These are phyloP conservation scores for Beaufortia kweichowensis DNA, from an alignment of 2,113 vertebrate genomes.

Conservation along the genomic window DNA sequence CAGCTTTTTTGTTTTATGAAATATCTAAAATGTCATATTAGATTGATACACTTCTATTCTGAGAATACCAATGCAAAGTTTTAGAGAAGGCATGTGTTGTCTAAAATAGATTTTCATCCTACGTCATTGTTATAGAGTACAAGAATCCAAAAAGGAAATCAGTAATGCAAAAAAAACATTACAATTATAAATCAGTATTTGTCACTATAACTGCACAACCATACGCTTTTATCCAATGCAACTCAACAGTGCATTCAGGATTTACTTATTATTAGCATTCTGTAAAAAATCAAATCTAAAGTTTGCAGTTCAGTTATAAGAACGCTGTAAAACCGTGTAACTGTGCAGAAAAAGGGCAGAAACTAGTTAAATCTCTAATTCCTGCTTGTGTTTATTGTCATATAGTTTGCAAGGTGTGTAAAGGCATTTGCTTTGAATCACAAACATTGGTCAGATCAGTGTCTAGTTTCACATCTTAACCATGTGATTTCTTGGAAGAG, in stretches of 20 bases:
- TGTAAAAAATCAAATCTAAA: too few species aligned
- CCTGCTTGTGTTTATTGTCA: too few species aligned
- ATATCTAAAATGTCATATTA: not conserved
- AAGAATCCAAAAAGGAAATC: not conserved
- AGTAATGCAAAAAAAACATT: not conserved
- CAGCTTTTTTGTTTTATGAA: not conserved
- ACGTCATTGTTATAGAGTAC: not conserved
- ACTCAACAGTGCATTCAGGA: too few species aligned
- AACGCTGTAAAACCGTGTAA: too few species aligned
- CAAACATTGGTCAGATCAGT: not conserved
- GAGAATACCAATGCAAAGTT: not conserved
- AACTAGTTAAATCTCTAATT: too few species aligned
- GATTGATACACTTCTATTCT: not conserved
- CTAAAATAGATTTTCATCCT: not conserved
- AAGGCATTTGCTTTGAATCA: not conserved
- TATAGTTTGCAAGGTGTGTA: not conserved
- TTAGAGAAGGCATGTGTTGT: not conserved
- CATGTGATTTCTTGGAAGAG: conserved; percentile 24
- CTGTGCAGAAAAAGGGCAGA: too few species aligned
- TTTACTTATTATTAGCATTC: too few species aligned
- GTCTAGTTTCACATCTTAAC: not conserved
- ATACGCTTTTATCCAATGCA: not conserved
- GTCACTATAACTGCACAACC: not conserved
- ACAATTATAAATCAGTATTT: not conserved
- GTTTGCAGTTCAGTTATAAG: too few species aligned